phyloP scores from a whole-genome alignment of 2,888 invertebrate species.

The Eutolmus rufibarbis region DNA sequence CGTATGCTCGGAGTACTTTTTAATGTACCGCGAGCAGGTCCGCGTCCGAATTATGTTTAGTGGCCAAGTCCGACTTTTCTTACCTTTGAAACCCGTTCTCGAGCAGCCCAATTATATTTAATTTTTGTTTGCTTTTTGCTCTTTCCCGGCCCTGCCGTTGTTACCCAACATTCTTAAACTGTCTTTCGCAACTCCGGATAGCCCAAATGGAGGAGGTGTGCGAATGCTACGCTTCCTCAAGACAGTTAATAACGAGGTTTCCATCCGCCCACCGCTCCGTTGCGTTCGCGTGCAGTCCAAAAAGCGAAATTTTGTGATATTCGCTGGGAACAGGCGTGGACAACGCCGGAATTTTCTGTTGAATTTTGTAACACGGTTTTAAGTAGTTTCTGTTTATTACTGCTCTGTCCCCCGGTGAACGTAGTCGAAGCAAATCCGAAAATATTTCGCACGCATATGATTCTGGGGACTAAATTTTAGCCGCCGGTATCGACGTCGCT shows the following conservation, averaged over 20 bases:
- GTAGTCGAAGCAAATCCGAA: neutral
- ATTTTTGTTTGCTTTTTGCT: neutral
- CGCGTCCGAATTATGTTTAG: neutral
- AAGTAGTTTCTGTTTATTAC: neutral
- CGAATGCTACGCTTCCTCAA: slow-evolving; percentile 7
- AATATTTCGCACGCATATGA: neutral
- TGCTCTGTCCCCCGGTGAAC: neutral
- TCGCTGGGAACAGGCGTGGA: neutral
- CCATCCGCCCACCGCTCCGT: neutral
- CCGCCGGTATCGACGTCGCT: neutral
- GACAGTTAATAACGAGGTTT: slow-evolving; percentile 7
- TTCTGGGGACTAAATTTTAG: neutral
- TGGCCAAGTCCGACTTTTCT: neutral
- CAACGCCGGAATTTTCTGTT: neutral
- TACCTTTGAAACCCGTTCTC: neutral
- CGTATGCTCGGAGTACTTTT: neutral
- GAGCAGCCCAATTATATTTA: neutral
- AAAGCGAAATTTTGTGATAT: neutral
- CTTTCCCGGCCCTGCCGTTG: neutral
- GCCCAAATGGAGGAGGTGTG: neutral
- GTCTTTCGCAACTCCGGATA: neutral
- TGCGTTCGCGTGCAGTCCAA: neutral
- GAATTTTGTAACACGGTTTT: neutral
- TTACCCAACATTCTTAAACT: neutral
- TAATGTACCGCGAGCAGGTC: neutral